Evolutionary conservation across 2,797 vertebrate species (phyloP), one percentile per base, ranked within the genome.

Genomic region (Fundulus diaphanus): DNA sequence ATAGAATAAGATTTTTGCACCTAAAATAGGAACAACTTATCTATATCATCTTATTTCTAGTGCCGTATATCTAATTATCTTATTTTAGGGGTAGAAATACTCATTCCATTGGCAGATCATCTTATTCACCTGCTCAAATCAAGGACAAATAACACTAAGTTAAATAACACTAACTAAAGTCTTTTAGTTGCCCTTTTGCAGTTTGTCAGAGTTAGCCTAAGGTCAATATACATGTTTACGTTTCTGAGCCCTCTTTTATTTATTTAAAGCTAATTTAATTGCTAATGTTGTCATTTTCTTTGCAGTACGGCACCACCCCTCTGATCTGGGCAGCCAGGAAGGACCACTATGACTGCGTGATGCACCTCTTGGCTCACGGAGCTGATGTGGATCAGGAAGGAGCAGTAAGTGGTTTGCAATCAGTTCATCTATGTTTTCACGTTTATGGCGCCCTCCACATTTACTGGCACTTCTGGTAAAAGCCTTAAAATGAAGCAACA

Each of bases 341-440:
- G 8, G 98, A 98, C 48, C 97, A 99, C 88, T 94, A 97, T 83
- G 97, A 99, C 22, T 95, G 97, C 71, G 98, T 99, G 78, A 97
- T 96, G 83, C 97, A 99, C 81, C 94, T 99, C 54, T 85, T 99
- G 82, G 96, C 97, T 75, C 97, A 97, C 70, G 97, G 97, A 68
- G 98, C 98, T 29, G 98, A 99, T 81, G 97, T 98, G 63, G 98
- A 99, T 91, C 98, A 99, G 81, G 98, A 99, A 91, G 98, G 98
- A 92, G 97, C 98, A 59, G 98, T 99, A 90, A 92, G 97, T 95
- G 65, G 40, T 31, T 46, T 52, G 46, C 20, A 67, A 71, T 78
- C 31, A 70, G 0, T 31, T n/a, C 6, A 49, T 20, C 20, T 22
- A 16, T 35, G 2, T 20, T 20, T 61, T 46, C 12, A 12, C 15